Evolutionary conservation across 2,888 invertebrate species (phyloP).

Genomic region (Dendrolimus houi): DNA sequence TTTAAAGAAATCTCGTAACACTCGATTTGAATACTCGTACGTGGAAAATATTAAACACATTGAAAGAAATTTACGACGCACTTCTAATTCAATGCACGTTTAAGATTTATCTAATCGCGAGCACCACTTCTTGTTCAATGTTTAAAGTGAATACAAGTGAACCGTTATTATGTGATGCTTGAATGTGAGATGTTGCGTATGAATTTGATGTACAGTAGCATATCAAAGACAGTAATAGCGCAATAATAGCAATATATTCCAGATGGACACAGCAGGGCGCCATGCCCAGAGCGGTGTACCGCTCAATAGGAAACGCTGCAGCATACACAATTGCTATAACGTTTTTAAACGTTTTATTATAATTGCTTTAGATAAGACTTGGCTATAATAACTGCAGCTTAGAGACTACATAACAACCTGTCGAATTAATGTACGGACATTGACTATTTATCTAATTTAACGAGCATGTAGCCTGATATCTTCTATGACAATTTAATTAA

Average conservation of each 20-base stretch:
- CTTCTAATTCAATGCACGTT: not conserved
- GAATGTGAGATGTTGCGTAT: constrained; percentile 40
- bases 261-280: constrained; percentile 52
- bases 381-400: not conserved
- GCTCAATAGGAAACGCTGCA: constrained; percentile 30
- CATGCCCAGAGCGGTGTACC: constrained; percentile 19
- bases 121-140: not conserved
- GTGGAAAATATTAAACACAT: no score
- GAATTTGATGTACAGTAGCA: constrained; percentile 57
- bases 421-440: constrained; percentile 1
- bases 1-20: no score
- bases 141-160: constrained; percentile 5
- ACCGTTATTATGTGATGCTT: constrained; percentile 29
- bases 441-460: constrained; percentile 2
- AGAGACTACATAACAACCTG: not conserved
- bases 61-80: not conserved
- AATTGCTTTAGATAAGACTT: constrained; percentile 13
- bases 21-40: no score
- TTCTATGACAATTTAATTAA: constrained; percentile 15
- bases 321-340: constrained; percentile 20
- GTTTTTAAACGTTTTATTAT: constrained; percentile 34
- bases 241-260: constrained; percentile 53
- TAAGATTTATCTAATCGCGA: not conserved
- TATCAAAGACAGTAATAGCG: constrained; percentile 44
- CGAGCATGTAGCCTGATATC: constrained; percentile 4